Base-by-base conservation (phyloP, 2,113 vertebrate species). In the Corapipo altera region DNA sequence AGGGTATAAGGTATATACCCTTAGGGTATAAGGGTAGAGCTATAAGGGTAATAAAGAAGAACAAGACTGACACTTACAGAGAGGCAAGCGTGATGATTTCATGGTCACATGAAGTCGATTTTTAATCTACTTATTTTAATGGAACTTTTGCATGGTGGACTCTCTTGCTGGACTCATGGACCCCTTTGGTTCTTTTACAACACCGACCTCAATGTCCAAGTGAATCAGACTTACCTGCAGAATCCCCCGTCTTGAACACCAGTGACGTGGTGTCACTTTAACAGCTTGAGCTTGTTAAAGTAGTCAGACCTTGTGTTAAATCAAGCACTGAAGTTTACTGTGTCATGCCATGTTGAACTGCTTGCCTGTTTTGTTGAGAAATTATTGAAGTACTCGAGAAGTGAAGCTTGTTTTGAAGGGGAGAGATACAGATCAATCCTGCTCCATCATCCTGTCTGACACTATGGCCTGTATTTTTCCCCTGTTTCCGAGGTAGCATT, bases 161-260 rank as follows among this genome's bases (percentile, higher is more conserved):
- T 66, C 44, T 75, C 39, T 76, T 88, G 39, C 52, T 80, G 26
- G 20, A 52, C 11, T 69, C 22, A 2, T 0, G 5, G 35, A 30
- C 15, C 37, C 37, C 16, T 51, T 58, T 51, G 62, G 24, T 71
- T 75, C 19, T 39, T 32, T 37, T 43, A 23, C 2, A 7, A 66
- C 15, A 52, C 32, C 0, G 2, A 76, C 33, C 24, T 49, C 2
- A 1, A 33, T 70, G 48, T 35, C 75, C 4, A 5, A 52, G 54
- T 66, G 4, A 69, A n/a, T 70, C 5, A 8, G 57, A 52, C 37
- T 8, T 13, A 17, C 20, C 33, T 76, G 24, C 72, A 85, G 9
- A 46, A 69, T 9, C 30, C 65, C 37, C 19, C 18, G 14, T 20
- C 21, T 24, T 43, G 71, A 76, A 59, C 44, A 52, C 27, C 62